phyloP scores from a whole-genome alignment of 1,140 invertebrate species.

The Nymphalis io region DNA sequence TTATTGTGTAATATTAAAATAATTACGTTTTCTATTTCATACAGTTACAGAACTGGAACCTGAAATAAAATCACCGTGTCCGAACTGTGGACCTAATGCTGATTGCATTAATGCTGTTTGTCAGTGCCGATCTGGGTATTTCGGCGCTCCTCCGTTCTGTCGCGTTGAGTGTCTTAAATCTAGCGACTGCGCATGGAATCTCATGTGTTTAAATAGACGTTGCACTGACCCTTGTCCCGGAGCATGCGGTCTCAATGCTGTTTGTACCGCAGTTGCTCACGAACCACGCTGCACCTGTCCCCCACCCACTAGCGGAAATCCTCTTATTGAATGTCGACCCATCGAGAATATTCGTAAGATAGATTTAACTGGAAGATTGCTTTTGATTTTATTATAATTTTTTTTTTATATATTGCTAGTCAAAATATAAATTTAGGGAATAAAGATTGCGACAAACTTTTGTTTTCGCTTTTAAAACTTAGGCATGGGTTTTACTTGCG shows the following conservation, averaged over 20 bases:
- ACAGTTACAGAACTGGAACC: slow-evolving; percentile 77
- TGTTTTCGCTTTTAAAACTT: slow-evolving; percentile 76
- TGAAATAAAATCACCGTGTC: slow-evolving; percentile 82
- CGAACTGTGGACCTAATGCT: slow-evolving; percentile 85
- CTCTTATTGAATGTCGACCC: slow-evolving; percentile 81
- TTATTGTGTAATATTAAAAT: slow-evolving; percentile 9
- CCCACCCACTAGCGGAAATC: slow-evolving; percentile 80
- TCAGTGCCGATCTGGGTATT: slow-evolving; percentile 83
- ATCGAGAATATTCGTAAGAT: slow-evolving; percentile 73
- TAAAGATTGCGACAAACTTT: slow-evolving; percentile 45
- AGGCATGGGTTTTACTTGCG: slow-evolving; percentile 78
- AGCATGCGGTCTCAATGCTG: slow-evolving; percentile 85
- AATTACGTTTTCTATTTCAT: slow-evolving; percentile 67
- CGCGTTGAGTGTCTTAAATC: slow-evolving; percentile 86
- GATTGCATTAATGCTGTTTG: slow-evolving; percentile 83
- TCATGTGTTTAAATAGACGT: slow-evolving; percentile 86
- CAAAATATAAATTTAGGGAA: slow-evolving; percentile 27
- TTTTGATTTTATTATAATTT: slow-evolving; percentile 44
- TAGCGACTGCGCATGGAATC: slow-evolving; percentile 84
- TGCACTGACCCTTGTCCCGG: slow-evolving; percentile 89
- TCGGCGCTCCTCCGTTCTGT: slow-evolving; percentile 86
- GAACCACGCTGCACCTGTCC: slow-evolving; percentile 89
- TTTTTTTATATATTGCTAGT: slow-evolving; percentile 42
- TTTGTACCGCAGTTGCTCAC: slow-evolving; percentile 87
- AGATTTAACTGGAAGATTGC: slow-evolving; percentile 69